Evolutionary conservation across 2,888 invertebrate genomes (phyloP).

Genomic region (Campoletis raptor): DNA sequence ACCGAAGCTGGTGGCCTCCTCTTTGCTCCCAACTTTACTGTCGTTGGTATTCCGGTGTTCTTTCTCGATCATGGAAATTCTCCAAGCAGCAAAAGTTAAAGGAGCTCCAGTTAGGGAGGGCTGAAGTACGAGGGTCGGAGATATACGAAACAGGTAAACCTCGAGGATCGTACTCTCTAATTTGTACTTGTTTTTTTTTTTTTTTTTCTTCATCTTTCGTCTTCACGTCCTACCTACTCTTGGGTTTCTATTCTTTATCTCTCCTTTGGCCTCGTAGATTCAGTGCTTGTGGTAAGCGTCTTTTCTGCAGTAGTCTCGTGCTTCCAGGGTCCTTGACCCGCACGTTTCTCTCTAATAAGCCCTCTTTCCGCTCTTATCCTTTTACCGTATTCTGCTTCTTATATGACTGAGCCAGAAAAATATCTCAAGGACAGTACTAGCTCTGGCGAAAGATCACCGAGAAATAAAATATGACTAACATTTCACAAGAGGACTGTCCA

Average conservation of each 20-base stretch:
- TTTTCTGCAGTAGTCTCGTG: slow-evolving; percentile 14
- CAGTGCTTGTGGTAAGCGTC: slow-evolving; percentile 8
- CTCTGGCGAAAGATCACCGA: not conserved
- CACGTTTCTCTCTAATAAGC: slow-evolving; percentile 23
- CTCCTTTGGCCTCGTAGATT: not conserved
- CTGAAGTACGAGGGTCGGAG: slow-evolving; percentile 32
- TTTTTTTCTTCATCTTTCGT: not conserved
- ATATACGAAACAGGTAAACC: slow-evolving; percentile 30
- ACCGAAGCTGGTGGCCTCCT: slow-evolving; percentile 28
- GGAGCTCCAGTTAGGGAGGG: slow-evolving; percentile 6
- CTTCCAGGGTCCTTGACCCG: slow-evolving; percentile 10
- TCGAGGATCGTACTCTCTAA: slow-evolving; percentile 48
- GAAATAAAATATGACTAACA: slow-evolving; percentile 1
- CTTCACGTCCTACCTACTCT: not conserved
- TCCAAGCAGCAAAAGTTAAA: slow-evolving; percentile 30
- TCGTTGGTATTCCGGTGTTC: slow-evolving; percentile 60
- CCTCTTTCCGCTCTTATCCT: not conserved
- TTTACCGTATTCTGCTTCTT: not conserved
- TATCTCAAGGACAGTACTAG: not conserved
- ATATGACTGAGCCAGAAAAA: not conserved
- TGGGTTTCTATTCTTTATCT: slow-evolving; percentile 1
- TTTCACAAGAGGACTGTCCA: not conserved
- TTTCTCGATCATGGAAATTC: slow-evolving; percentile 62
- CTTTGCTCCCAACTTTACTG: slow-evolving; percentile 34
- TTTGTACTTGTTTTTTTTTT: slow-evolving; percentile 41